Evolutionary conservation across 2,888 invertebrate species (phyloP).

Genomic region (Acanthosepion esculentum): DNA sequence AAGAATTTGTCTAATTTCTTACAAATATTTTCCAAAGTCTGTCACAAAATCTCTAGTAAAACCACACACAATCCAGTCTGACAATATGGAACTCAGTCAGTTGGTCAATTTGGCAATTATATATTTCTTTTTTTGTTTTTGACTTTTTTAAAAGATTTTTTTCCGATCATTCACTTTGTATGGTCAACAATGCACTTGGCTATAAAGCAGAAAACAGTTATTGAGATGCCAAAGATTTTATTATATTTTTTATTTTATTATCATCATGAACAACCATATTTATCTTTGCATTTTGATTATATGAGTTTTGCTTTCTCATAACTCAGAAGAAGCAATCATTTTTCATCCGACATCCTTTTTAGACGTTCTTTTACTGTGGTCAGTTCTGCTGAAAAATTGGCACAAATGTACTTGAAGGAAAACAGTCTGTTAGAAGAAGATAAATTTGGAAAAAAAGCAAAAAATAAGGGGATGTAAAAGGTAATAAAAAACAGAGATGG

Average conservation of each 20-base stretch:
- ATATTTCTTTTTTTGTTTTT: neutral
- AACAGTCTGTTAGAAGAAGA: neutral
- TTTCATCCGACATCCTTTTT: conserved; percentile 21
- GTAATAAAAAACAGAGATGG: neutral
- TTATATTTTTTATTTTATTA: neutral
- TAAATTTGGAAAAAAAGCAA: neutral
- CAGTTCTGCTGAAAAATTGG: neutral
- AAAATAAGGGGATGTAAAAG: neutral
- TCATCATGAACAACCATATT: neutral
- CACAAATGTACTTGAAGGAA: neutral
- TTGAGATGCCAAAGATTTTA: neutral
- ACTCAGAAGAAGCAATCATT: neutral
- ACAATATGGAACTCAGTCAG: neutral
- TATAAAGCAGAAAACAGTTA: neutral
- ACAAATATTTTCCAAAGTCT: no score
- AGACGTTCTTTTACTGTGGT: conserved; percentile 21
- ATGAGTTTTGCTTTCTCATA: neutral
- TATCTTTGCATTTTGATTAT: conserved; percentile 10
- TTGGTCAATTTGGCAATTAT: conserved; percentile 10
- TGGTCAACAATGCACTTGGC: neutral
- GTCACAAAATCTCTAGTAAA: neutral
- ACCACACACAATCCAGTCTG: neutral
- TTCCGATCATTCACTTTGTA: neutral
- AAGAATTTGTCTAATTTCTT: no score
- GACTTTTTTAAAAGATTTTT: neutral